Evolutionary conservation across 2,797 vertebrate genomes (phyloP).

Genomic region (Chromis chromis): DNA sequence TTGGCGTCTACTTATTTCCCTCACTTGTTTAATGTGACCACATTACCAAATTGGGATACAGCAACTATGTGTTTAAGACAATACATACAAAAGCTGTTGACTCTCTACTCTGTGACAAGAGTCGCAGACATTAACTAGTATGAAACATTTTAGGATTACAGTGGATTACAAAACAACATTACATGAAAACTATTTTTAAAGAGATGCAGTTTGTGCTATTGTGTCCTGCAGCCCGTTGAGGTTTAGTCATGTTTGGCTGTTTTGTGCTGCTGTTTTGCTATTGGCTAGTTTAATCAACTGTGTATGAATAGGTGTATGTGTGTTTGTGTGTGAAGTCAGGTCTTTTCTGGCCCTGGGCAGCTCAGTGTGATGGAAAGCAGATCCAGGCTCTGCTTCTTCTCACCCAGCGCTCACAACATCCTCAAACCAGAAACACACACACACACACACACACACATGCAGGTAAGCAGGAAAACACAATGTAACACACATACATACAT

Average conservation of each 20-base stretch:
- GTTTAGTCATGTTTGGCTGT: slow-evolving; percentile 58
- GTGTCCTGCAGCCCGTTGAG: slow-evolving; percentile 28
- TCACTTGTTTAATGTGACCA: neutral
- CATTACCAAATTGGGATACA: neutral
- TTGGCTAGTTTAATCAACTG: slow-evolving; percentile 65
- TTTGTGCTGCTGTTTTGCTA: slow-evolving; percentile 41
- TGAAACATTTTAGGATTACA: slow-evolving; percentile 46
- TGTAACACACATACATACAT: slow-evolving; percentile 22
- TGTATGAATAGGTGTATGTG: slow-evolving; percentile 56
- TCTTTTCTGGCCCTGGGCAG: slow-evolving; percentile 71
- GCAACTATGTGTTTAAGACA: slow-evolving; percentile 4
- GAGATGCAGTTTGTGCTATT: slow-evolving; percentile 41
- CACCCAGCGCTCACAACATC: slow-evolving; percentile 74
- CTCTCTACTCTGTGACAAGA: slow-evolving; percentile 15
- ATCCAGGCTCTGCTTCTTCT: slow-evolving; percentile 79
- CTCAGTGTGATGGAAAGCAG: slow-evolving; percentile 84
- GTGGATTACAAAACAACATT: slow-evolving; percentile 42
- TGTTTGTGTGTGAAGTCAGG: slow-evolving; percentile 39
- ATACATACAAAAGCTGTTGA: slow-evolving; percentile 8
- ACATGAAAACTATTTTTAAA: slow-evolving; percentile 51
- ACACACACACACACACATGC: slow-evolving; percentile 28
- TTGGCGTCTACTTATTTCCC: neutral
- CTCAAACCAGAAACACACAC: slow-evolving; percentile 61
- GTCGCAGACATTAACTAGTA: slow-evolving; percentile 22
- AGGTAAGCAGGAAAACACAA: slow-evolving; percentile 58